Base-by-base conservation (phyloP, 2,797 vertebrate species). In the Zenarchopterus dispar region DNA sequence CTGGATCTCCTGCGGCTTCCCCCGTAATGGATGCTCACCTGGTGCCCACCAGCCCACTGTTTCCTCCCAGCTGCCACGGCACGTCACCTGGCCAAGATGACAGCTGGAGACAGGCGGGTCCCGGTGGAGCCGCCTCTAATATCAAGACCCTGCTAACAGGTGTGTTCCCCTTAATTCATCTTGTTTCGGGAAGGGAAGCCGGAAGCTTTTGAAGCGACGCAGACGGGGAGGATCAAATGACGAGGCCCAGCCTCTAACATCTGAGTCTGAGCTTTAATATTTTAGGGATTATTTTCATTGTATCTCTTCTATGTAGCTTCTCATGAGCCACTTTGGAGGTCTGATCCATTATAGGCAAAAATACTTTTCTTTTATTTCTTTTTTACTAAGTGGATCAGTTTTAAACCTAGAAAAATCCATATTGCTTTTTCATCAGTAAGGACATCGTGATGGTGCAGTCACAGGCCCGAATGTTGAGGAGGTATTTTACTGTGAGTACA, bases 11-110 rank as follows among this genome's bases (percentile, higher is more conserved):
- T 15, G 73, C 67, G 67, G 78, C 59, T 22, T 88, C 92, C 61
- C 88, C 89, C 16, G 62, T 76, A 5, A 65, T 80, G n/a, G 92
- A 94, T 51, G 69, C 78, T 75, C 91, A 93, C 76, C 87, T 90
- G 78, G 91, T 92, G 33, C 88, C 91, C 58, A 87, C 57, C 70
- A 92, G 89, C 56, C 91, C 93, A 0, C 80, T 90, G 39, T 91
- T 91, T 74, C 88, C 91, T 57, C 89, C 92, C 56, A 89, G 91
- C 79, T 89, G 91, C 73, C 91, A 90, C 3, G 83, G 86, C 39
- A 90, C 91, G 0, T 91, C 89, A 1, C 85, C 88, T 9, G 81
- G 86, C 36, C 88, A 85, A 13, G 92, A 93, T 16, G 92, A 93
- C 78, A 56, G 70, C 85, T 89, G 90, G 88, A 93, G 86, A 46